Percentiles rank a stretch among this genome's conserved stretches.
phyloP scores from a whole-genome alignment of 2,113 vertebrate species.

The Nansenia antarctica region DNA sequence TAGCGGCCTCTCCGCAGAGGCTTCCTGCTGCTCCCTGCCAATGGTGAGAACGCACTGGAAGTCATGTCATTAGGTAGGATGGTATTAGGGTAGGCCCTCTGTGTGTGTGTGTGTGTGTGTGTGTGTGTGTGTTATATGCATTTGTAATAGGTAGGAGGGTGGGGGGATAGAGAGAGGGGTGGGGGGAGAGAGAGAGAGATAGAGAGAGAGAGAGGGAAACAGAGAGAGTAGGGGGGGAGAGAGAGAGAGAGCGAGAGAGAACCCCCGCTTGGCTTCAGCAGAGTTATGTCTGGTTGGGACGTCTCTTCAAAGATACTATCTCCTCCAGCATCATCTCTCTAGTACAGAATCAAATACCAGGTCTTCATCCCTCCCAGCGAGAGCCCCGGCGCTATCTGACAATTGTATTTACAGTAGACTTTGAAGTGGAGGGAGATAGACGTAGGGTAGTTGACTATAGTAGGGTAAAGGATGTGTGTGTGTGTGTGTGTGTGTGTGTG shows the following conservation, averaged over 20 bases:
- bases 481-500: conserved; percentile 3
- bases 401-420: conserved; percentile 31
- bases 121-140: too few relatives aligned
- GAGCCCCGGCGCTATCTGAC: conserved; percentile 33
- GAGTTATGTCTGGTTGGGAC: conserved; percentile 68
- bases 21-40: too few relatives aligned
- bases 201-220: too few relatives aligned
- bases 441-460: conserved; percentile 6
- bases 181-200: too few relatives aligned
- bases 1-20: too few relatives aligned
- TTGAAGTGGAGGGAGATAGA: conserved; percentile 28
- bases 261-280: conserved; percentile 58
- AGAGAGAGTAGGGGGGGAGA: not conserved
- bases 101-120: too few relatives aligned
- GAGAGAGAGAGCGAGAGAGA: conserved; percentile 46
- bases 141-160: too few relatives aligned
- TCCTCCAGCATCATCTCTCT: conserved; percentile 64
- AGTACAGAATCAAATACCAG: conserved; percentile 62
- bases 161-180: too few relatives aligned
- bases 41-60: too few relatives aligned
- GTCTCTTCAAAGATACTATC: conserved; percentile 77
- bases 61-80: too few relatives aligned
- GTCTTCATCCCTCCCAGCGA: conserved; percentile 68
- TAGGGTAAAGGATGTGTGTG: not conserved
- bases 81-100: too few relatives aligned